phyloP scores from a whole-genome alignment of 2,797 vertebrate genomes.

The Arrhamphus sclerolepis region DNA sequence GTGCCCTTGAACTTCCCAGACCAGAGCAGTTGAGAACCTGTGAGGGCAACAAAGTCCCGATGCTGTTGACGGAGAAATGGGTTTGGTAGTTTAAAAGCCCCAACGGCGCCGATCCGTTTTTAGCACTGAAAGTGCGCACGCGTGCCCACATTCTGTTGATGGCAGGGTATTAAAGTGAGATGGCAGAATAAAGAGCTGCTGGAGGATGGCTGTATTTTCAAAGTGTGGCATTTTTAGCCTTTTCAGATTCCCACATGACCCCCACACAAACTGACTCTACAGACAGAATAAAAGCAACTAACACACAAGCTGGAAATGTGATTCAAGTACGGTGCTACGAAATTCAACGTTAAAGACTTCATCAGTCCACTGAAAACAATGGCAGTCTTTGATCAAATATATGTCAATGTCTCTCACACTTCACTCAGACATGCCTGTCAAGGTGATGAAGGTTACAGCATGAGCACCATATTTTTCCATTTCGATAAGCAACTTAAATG shows the following conservation, averaged over 20 bases:
- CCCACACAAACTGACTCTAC: no score
- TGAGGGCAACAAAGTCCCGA: constrained; percentile 2
- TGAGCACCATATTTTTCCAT: no score
- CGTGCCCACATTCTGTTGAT: neutral
- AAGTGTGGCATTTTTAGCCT: neutral
- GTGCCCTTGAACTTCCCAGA: neutral
- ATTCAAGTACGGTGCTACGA: no score
- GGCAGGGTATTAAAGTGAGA: neutral
- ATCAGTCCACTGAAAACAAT: no score
- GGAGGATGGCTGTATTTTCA: neutral
- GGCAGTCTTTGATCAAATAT: no score
- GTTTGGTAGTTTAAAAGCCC: neutral
- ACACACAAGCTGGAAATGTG: no score
- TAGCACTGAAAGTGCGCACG: neutral
- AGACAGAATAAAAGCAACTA: no score
- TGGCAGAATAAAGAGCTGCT: neutral
- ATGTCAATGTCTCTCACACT: no score
- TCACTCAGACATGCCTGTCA: no score
- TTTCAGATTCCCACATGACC: neutral
- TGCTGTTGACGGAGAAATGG: neutral
- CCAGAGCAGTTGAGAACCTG: neutral
- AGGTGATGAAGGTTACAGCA: no score
- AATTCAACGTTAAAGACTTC: no score
- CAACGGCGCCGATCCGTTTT: neutral
- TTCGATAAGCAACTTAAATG: no score